A percentile compares a stretch with the other conserved stretches of the same genome.
Conservation (phyloP, 30 jellyfish, hydroid and myxozoan species). For the Nemopilema nomurai region DNA sequence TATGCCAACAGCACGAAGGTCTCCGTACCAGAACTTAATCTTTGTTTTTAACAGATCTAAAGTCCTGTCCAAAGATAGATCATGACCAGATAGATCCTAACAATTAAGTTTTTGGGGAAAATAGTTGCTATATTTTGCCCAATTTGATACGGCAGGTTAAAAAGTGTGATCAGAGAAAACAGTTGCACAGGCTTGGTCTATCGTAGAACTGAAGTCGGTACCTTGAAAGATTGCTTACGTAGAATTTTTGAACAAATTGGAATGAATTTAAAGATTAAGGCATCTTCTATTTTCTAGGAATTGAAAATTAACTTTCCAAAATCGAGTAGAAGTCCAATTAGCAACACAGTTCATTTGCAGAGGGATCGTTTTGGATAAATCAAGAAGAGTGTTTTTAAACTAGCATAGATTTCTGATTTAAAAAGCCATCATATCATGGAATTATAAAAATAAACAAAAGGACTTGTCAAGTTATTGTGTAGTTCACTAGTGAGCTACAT, state of each 20-base stretch:
- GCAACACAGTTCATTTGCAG: neutral
- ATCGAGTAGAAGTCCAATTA: neutral
- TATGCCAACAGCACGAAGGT: neutral
- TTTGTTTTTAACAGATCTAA: neutral
- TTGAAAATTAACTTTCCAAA: neutral
- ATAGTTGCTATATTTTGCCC: too few relatives aligned
- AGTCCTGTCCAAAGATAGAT: too few relatives aligned
- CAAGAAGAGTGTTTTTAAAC: neutral
- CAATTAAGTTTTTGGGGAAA: too few relatives aligned
- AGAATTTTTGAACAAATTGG: too few relatives aligned
- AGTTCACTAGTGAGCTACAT: neutral
- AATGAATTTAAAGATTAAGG: too few relatives aligned
- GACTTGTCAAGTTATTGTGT: neutral
- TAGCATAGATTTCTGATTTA: neutral
- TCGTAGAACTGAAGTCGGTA: too few relatives aligned
- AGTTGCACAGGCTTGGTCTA: too few relatives aligned
- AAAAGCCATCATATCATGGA: too few relatives aligned
- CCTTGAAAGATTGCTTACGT: too few relatives aligned
- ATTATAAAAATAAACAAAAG: neutral
- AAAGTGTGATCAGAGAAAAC: too few relatives aligned
- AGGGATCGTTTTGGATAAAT: neutral
- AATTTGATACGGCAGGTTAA: too few relatives aligned
- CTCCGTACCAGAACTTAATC: neutral
- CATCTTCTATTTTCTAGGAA: neutral
- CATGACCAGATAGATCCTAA: too few relatives aligned